A percentile compares a stretch with the other conserved stretches of the same genome.
These are phyloP conservation scores for Xiphophorus maculatus DNA, from an alignment of 2,113 vertebrate species.

Conservation along the genomic window DNA sequence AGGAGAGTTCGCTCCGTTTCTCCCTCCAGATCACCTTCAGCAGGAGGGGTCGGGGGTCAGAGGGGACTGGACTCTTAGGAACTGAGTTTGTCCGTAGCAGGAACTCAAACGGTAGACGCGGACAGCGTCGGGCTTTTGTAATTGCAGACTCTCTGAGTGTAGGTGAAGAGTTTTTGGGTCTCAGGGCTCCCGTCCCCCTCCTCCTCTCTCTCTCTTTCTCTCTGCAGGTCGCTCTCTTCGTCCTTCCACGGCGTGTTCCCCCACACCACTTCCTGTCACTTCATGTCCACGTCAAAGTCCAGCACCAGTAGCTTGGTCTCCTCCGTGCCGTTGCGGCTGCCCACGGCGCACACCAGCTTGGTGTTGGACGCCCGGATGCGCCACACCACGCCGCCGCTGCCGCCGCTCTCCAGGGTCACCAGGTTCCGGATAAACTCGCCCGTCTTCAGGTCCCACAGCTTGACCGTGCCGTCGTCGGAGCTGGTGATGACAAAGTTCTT, in stretches of 20 bases:
- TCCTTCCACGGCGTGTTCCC: conserved; percentile 62
- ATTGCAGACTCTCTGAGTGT: conserved; percentile 35
- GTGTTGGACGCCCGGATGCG: conserved; percentile 98
- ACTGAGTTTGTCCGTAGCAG: conserved; percentile 62
- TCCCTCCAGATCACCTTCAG: conserved; percentile 50
- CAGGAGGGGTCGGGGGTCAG: conserved; percentile 28
- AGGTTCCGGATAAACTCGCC: conserved; percentile 99
- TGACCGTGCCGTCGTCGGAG: conserved; percentile 98
- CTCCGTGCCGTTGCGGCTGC: conserved; percentile 98
- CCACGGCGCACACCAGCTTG: conserved; percentile 97
- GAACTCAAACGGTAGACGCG: conserved; percentile 26
- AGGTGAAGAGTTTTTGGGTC: conserved; percentile 50
- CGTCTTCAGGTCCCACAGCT: conserved; percentile 99
- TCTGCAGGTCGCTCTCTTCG: conserved; percentile 26
- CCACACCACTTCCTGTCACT: conserved; percentile 79
- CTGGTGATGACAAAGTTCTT: conserved; percentile 99
- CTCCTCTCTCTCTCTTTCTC: conserved; percentile 22
- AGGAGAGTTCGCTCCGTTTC: conserved; percentile 76
- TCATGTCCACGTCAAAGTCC: conserved; percentile 99
- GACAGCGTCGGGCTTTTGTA: conserved; percentile 45
- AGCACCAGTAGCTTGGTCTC: conserved; percentile 99
- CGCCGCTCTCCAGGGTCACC: conserved; percentile 98
- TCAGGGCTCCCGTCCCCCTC: conserved; percentile 21
- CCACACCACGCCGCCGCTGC: conserved; percentile 98
- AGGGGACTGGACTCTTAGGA: conserved; percentile 32